Base-by-base conservation (phyloP, 2,888 invertebrate species). In the Caenorhabditis sp. region DNA sequence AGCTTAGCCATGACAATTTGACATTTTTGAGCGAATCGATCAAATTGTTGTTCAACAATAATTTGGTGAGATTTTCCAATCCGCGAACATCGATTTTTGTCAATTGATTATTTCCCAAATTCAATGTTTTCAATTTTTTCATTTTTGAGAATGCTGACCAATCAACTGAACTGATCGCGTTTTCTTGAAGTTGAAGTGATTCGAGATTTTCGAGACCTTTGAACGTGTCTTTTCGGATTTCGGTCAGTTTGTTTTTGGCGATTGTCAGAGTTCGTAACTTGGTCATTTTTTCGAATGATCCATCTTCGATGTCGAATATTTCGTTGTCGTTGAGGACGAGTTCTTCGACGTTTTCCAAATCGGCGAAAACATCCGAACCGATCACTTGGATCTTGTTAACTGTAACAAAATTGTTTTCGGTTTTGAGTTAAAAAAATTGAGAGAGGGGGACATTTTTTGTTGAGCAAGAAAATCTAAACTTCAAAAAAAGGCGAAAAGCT, bases 361-460 rank as follows among this genome's bases (percentile, higher is more conserved):
- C 83, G 66, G 86, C 87, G 49, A 90, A 77, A 21, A 85, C 81
- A 23, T 77, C 24, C 0, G 88, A 86, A 17, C 53, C 54, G 60
- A 90, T 86, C 3, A 80, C 77, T 12, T 82, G 79, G 69, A 90
- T 83, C 57, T 84, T 80, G 84, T 90, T 90, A 71, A 89, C 88
- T 63, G 88, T 88, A 64, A 51, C 6, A 31, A 31, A 31, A 10
- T 4, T 4, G 31, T 31, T 31, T 6, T 12, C 21, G 17, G 17
- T 8, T 55, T 55, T 17, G 10, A 19, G 17, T 8, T 8, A 8
- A 14, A 26, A 31, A 31, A 31, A 31, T 31, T 31, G 5, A 31
- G 10, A 10, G 4, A 6, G 31, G 5, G n/a, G n/a, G n/a, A n/a
- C n/a, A n/a, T n/a, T n/a, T n/a, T n/a, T n/a, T n/a, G n/a, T n/a